Conservation (phyloP, 1,140 invertebrate genomes). For the Drosophila ercepeae region DNA sequence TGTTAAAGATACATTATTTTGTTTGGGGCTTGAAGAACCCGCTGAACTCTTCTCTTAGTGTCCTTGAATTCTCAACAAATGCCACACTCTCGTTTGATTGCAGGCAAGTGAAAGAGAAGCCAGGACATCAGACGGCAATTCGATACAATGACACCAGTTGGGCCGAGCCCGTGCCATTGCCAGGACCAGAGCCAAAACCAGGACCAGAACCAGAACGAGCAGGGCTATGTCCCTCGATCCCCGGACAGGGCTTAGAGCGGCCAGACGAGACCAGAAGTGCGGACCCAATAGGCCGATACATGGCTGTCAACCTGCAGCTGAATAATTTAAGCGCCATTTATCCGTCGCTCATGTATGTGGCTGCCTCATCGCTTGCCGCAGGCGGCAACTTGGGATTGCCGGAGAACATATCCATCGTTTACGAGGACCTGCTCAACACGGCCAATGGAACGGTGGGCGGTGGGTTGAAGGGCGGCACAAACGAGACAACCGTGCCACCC, state of each 20-base stretch:
- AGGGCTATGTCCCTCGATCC: conserved; percentile 14
- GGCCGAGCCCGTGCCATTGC: not conserved
- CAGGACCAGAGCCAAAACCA: conserved; percentile 7
- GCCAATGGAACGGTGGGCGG: conserved; percentile 38
- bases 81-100: conserved; percentile 18
- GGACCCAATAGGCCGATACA: conserved; percentile 37
- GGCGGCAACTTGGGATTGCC: conserved; percentile 44
- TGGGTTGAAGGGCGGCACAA: not conserved
- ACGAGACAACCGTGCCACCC: conserved; percentile 6
- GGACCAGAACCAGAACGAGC: not conserved
- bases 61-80: conserved; percentile 2
- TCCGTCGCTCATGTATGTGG: conserved; percentile 72
- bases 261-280: conserved; percentile 19
- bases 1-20: no score
- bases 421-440: conserved; percentile 57
- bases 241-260: conserved; percentile 12
- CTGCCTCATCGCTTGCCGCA: conserved; percentile 61
- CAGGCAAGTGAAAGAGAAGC: conserved; percentile 14
- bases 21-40: no score
- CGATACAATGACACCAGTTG: conserved; percentile 38
- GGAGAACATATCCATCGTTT: conserved; percentile 64
- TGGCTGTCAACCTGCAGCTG: conserved; percentile 62
- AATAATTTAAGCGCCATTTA: conserved; percentile 52
- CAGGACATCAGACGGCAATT: conserved; percentile 28
- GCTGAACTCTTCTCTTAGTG: conserved; percentile 5